A percentile compares a stretch with the other conserved stretches of the same genome.
Conservation (phyloP, 2,113 vertebrate genomes). For the Microcebus jonahi region DNA sequence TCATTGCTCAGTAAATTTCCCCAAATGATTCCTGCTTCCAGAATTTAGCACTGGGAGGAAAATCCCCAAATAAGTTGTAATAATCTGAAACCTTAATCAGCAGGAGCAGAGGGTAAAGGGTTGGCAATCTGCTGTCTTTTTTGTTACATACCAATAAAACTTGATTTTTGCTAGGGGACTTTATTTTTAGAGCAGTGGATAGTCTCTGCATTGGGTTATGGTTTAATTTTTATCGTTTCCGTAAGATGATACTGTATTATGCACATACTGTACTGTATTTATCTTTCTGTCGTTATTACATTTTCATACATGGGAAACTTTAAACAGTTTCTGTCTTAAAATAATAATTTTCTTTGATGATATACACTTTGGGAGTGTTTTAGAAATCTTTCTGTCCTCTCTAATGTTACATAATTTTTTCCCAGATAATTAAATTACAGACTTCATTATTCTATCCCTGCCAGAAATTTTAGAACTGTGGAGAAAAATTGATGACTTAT, state of each 20-base stretch:
- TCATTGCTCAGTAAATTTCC: constrained; percentile 49
- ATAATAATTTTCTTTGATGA: background rate
- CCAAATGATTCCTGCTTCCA: background rate
- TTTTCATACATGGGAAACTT: background rate
- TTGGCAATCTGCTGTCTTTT: background rate
- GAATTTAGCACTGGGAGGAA: constrained; percentile 3
- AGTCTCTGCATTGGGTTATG: background rate
- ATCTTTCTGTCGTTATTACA: background rate
- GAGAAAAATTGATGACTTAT: background rate
- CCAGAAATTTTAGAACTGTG: background rate
- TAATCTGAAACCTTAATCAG: constrained; percentile 9
- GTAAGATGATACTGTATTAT: background rate
- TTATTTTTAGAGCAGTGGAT: constrained; percentile 19
- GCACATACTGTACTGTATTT: background rate
- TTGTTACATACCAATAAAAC: background rate
- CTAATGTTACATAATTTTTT: background rate
- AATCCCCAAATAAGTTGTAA: constrained; percentile 8
- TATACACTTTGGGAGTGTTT: background rate
- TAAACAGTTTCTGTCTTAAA: background rate
- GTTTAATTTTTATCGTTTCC: background rate
- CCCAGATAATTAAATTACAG: background rate
- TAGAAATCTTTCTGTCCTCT: background rate
- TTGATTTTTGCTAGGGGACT: background rate
- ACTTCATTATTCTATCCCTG: background rate
- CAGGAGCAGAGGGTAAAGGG: background rate